Base-by-base conservation (phyloP, 2,113 vertebrate species). In the Aythya baeri region DNA sequence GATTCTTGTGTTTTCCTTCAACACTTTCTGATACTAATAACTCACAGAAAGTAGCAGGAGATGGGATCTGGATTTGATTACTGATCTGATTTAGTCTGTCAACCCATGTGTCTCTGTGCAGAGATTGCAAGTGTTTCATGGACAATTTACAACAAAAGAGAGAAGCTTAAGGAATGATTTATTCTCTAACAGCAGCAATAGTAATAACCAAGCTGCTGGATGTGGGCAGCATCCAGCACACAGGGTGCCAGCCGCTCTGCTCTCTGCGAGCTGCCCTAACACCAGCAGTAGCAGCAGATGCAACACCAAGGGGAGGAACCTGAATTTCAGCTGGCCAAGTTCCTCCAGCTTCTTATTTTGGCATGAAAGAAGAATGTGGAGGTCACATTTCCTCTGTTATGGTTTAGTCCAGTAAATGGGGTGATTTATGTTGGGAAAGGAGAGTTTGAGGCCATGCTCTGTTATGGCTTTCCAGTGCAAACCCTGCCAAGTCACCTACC, bases 71-170 rank as follows among this genome's bases (percentile, higher is more conserved):
- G 91, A 61, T 94, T 92, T 92, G 92, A 94, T 94, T 93, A 81
- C 91, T 92, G 95, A 94, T 95, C 77, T 91, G 93, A 96, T 90
- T 96, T 88, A 93, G 86, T 22, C 92, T 95, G 86, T 86, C 94
- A 94, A 71, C 65, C 13, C 2, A 0, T 26, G 61, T 86, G 89
- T 92, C 86, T 88, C 81, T 79, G 89, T 74, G 80, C 86, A 86
- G 92, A 88, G 75, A 83, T 22, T 90, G 96, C 86, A 73, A 88
- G 88, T 57, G 80, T 95, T 96, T 94, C 96, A 94, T 94, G 92
- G 95, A 49, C 95, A 86, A 95, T 96, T 96, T 95, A 86, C 91
- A 91, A 21, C 52, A 92, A 94, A 88, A 96, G 91, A 71, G 89
- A 79, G 92, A 78, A 95, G 92, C 93, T 94, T 86, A 82, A 92